Percentiles rank a stretch among this genome's conserved stretches.
Conservation (phyloP, 2,888 invertebrate species). For the Caenorhabditis sp. region DNA sequence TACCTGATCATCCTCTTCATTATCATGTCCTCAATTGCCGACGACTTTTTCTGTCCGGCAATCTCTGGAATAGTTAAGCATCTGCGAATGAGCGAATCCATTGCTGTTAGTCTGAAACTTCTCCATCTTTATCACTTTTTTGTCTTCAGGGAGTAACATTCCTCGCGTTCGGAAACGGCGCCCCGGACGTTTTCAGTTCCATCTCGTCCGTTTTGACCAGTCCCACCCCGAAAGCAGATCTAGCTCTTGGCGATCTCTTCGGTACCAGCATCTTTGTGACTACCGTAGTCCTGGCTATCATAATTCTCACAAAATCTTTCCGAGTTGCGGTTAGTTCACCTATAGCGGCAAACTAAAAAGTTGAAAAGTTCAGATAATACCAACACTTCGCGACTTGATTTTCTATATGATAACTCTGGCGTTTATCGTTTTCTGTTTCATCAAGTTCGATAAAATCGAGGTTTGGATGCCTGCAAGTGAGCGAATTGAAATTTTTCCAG, state of each 20-base stretch:
- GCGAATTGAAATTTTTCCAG: too few relatives aligned
- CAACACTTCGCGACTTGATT: constrained; percentile 81
- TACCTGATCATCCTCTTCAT: constrained; percentile 68
- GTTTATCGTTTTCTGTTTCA: constrained; percentile 81
- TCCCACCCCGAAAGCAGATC: constrained; percentile 79
- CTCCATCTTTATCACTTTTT: too few relatives aligned
- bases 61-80: constrained; percentile 80
- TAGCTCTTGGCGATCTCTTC: constrained; percentile 80
- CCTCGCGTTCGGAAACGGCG: constrained; percentile 85
- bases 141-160: constrained; percentile 85
- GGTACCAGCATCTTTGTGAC: constrained; percentile 84
- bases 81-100: constrained; percentile 80
- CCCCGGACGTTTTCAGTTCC: constrained; percentile 85
- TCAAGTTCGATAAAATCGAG: constrained; percentile 81
- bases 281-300: constrained; percentile 82
- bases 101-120: too few relatives aligned
- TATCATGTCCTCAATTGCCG: constrained; percentile 69
- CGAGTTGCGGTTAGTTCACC: constrained; percentile 27
- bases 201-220: constrained; percentile 81
- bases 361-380: constrained; percentile 73
- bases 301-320: constrained; percentile 83
- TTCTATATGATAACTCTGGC: constrained; percentile 82
- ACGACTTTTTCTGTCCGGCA: constrained; percentile 79
- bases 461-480: constrained; percentile 75
- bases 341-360: too few relatives aligned